Conservation (phyloP, 2,888 invertebrate species). For the Aphodius sticticus region DNA sequence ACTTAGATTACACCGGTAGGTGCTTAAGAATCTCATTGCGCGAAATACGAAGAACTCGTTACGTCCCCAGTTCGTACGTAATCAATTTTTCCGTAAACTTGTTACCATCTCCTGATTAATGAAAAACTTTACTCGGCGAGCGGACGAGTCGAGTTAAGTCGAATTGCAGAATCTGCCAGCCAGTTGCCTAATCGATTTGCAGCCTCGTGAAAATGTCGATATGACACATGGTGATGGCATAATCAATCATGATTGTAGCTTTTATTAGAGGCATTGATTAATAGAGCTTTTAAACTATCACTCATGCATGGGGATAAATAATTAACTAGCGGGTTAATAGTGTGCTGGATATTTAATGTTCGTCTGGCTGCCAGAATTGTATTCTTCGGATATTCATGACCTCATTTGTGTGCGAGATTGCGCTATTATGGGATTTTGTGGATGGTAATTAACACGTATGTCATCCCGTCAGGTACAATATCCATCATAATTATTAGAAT, state of each 20-base stretch:
- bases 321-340: not conserved
- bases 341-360: not conserved
- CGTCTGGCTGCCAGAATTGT: not conserved
- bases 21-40: slow-evolving; percentile 26
- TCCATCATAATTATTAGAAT: not conserved
- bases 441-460: not conserved
- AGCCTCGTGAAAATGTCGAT: not conserved
- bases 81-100: not conserved
- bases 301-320: not conserved
- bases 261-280: not conserved
- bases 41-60: not conserved
- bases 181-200: not conserved
- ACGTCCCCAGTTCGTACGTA: not conserved
- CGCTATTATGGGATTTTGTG: not conserved
- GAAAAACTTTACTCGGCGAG: not conserved
- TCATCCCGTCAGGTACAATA: not conserved
- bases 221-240: not conserved
- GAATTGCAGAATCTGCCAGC: not conserved
- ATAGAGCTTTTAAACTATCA: not conserved
- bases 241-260: not conserved
- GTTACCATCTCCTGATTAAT: not conserved
- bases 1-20: slow-evolving; percentile 90
- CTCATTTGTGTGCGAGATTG: not conserved
- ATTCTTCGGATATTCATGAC: slow-evolving; percentile 4
- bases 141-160: not conserved